Conservation (phyloP, 35 echinoderm and acorn worm species). For the Strongylocentrotus purpuratus region DNA sequence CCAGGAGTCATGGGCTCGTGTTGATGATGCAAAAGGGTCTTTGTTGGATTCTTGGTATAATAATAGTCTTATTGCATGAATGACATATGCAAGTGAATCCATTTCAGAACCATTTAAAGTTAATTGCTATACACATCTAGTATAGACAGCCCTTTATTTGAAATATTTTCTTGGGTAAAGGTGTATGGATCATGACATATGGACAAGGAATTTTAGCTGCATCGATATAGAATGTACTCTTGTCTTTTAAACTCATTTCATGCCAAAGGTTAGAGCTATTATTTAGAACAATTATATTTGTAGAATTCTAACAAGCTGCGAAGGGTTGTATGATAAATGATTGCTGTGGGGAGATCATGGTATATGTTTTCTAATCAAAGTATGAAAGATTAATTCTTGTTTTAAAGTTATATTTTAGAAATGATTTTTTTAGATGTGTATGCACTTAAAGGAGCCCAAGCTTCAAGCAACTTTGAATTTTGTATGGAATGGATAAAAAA, state of each 20-base stretch:
- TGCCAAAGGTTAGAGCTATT: background rate
- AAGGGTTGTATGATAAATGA: background rate
- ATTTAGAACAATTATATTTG: background rate
- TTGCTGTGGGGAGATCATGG: background rate
- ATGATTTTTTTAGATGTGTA: background rate
- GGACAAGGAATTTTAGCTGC: background rate
- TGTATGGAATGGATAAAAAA: background rate
- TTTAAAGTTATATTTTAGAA: background rate
- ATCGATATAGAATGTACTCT: background rate
- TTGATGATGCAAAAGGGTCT: too few relatives aligned
- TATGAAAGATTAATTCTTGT: background rate
- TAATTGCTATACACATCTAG: too few relatives aligned
- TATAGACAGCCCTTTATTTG: too few relatives aligned
- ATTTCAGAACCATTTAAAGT: too few relatives aligned
- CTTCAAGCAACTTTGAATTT: background rate
- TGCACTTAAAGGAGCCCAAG: background rate
- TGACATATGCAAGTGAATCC: too few relatives aligned
- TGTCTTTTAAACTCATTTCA: background rate
- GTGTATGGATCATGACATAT: background rate
- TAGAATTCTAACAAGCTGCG: background rate
- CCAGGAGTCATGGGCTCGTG: too few relatives aligned
- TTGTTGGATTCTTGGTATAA: too few relatives aligned
- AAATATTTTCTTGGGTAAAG: background rate
- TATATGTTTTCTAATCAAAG: background rate
- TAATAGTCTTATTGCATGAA: too few relatives aligned